Conservation (phyloP, 2,113 vertebrate species). For the Panurus biarmicus region DNA sequence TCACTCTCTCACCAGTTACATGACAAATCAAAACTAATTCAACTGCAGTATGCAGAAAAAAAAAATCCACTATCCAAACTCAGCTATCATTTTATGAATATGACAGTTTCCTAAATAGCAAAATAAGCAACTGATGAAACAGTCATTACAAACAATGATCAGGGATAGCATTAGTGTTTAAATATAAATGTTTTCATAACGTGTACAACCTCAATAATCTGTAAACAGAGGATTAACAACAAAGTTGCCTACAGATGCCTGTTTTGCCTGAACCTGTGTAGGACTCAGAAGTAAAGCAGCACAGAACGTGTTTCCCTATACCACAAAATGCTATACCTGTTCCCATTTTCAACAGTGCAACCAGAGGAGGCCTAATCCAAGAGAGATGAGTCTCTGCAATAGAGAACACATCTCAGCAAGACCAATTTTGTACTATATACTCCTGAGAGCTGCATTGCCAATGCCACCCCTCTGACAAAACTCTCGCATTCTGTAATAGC, state of each 20-base stretch:
- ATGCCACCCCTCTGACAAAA: neutral
- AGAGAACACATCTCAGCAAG: neutral
- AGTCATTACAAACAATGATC: neutral
- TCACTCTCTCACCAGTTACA: neutral
- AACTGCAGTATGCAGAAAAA: neutral
- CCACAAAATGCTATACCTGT: rapidly evolving
- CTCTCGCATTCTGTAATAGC: neutral
- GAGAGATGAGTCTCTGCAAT: neutral
- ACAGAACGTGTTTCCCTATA: rapidly evolving
- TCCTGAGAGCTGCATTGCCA: neutral
- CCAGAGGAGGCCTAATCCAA: neutral
- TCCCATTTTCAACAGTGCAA: neutral
- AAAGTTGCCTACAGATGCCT: neutral
- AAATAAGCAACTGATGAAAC: neutral
- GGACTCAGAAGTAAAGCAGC: neutral
- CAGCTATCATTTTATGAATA: neutral
- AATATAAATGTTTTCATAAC: neutral
- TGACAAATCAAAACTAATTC: neutral
- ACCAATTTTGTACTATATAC: neutral
- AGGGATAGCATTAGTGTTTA: neutral
- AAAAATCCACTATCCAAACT: neutral
- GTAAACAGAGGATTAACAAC: neutral
- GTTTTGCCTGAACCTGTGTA: neutral
- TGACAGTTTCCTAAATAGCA: neutral
- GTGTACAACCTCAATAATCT: neutral